Percentiles rank a stretch among this genome's conserved stretches.
phyloP scores from a whole-genome alignment of 2,797 vertebrate genomes.

The Microtus obscurus region DNA sequence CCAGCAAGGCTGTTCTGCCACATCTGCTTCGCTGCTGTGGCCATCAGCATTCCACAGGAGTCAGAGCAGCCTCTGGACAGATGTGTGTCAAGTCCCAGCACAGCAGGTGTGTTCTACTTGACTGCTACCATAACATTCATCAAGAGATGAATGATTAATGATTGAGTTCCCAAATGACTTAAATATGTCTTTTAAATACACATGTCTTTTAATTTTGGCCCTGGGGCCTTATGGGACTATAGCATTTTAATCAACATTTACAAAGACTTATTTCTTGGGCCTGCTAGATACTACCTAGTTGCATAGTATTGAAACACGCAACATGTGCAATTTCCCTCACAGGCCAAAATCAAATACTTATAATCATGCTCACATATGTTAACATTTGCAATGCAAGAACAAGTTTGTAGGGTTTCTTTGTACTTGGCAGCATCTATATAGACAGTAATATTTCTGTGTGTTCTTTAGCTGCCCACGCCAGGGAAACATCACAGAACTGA shows the following conservation, averaged over 20 bases:
- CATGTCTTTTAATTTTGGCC: neutral
- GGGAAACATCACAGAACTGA: slow-evolving; percentile 44
- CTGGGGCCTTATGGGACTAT: neutral
- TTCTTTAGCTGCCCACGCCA: neutral
- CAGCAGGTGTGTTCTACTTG: slow-evolving; percentile 21
- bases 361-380: slow-evolving; percentile 11
- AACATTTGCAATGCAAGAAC: slow-evolving; percentile 35
- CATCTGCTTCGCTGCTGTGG: slow-evolving; percentile 46
- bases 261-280: neutral
- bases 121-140: slow-evolving; percentile 56
- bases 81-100: neutral
- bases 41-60: neutral
- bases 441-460: slow-evolving; percentile 29
- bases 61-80: neutral
- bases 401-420: slow-evolving; percentile 11
- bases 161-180: slow-evolving; percentile 7
- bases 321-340: neutral
- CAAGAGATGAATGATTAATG: slow-evolving; percentile 54
- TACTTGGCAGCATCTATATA: neutral
- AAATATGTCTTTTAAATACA: slow-evolving; percentile 68
- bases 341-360: slow-evolving; percentile 42
- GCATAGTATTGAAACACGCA: neutral
- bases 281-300: slow-evolving; percentile 22
- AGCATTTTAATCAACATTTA: neutral
- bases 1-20: neutral